Base-by-base conservation (phyloP, 2,113 vertebrate species). In the Melanerpes formicivorus region DNA sequence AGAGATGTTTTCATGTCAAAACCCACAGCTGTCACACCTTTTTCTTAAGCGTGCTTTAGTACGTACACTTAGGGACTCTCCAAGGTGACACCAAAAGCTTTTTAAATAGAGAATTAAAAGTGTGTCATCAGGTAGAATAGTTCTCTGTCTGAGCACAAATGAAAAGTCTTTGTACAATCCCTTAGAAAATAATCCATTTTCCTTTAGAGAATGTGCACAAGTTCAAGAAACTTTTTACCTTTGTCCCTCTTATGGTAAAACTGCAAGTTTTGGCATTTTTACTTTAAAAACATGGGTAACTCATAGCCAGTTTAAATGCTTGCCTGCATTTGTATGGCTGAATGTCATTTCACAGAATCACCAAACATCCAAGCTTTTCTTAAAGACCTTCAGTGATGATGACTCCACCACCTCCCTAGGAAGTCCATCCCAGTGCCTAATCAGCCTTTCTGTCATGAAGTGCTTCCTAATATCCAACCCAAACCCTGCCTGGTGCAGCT, bases 61-160 rank as follows among this genome's bases (percentile, higher is more conserved):
- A 74, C 74, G 27, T 16, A 52, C 29, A 8, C 52, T 69, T 66
- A 70, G 78, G 69, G 78, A 77, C 56, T 84, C 54, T 80, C 65
- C 62, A 90, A 83, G 73, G 69, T 95, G 85, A 74, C 85, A 91
- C 29, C 18, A 76, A 80, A 95, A 93, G 56, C 32, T 88, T 91
- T 85, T 80, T 48, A 90, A 94, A 40, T 7, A 74, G 52, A 74
- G 79, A 90, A 92, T 89, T 96, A 23, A 75, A 92, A 90, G 73
- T 19, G 26, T 90, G 60, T 67, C 70, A 59, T 74, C 6, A 2
- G 67, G 75, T 78, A 82, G 56, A 75, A 46, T 92, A 80, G 75
- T 90, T 29, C 60, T 83, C 40, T 86, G 23, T 60, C 77, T 73
- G 58, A 75, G 50, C 40, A 83, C 19, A 89, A 85, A 85, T 79